Percentiles rank a stretch among this genome's conserved stretches.
These are phyloP conservation scores for Entomyzon cyanotis DNA, from an alignment of 2,113 vertebrate genomes.

Conservation along the genomic window DNA sequence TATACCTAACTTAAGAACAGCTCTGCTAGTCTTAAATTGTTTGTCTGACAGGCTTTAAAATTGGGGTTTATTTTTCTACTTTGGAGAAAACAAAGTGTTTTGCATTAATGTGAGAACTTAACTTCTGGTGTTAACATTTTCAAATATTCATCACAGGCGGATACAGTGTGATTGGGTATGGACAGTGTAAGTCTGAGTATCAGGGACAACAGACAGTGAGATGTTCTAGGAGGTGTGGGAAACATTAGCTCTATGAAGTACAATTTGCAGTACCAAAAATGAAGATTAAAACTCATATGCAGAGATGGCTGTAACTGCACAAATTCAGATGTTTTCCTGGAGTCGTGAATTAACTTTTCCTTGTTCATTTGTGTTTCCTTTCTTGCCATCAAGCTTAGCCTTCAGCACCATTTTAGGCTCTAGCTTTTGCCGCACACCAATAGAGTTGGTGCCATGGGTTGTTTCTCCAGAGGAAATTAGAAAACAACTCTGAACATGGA, in stretches of 20 bases:
- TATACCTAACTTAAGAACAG: not conserved
- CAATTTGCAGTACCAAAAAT: slow-evolving; percentile 55
- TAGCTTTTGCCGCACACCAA: not conserved
- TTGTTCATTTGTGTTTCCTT: slow-evolving; percentile 54
- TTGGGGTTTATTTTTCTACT: not conserved
- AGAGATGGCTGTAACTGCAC: slow-evolving; percentile 38
- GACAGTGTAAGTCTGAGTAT: not conserved
- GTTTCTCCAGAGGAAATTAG: not conserved
- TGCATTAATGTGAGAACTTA: not conserved
- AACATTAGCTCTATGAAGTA: slow-evolving; percentile 4
- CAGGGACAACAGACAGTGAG: not conserved
- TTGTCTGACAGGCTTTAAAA: not conserved
- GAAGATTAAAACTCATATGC: slow-evolving; percentile 39
- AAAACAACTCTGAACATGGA: not conserved
- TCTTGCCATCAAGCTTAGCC: slow-evolving; percentile 41
- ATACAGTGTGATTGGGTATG: not conserved
- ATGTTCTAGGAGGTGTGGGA: slow-evolving; percentile 43
- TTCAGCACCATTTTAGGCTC: not conserved
- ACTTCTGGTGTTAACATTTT: not conserved
- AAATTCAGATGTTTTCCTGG: slow-evolving; percentile 63
- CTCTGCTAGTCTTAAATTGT: not conserved
- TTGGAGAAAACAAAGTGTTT: not conserved
- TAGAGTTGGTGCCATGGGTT: not conserved
- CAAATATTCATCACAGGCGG: not conserved
- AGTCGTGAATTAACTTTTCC: slow-evolving; percentile 66